Evolutionary conservation across 2,888 invertebrate genomes (phyloP).

Genomic region (Molorchus minor): DNA sequence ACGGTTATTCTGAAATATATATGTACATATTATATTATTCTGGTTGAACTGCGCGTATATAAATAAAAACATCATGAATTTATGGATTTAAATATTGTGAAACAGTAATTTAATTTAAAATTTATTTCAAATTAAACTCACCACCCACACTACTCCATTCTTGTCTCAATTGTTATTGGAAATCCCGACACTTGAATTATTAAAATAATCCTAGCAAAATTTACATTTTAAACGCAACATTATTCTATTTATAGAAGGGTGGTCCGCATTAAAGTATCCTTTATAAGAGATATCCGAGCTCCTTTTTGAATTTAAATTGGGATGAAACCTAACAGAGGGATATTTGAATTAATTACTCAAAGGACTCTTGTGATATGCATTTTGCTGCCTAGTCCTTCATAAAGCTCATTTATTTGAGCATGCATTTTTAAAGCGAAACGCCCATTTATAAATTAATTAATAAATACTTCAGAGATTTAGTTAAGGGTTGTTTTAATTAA

Average conservation of each 20-base stretch:
- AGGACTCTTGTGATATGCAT: constrained; percentile 38
- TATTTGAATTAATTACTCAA: constrained; percentile 46
- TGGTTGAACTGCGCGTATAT: constrained; percentile 22
- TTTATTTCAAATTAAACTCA: too few relatives aligned
- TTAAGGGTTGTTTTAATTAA: constrained; percentile 4
- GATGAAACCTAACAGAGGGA: constrained; percentile 33
- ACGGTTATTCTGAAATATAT: constrained; percentile 9
- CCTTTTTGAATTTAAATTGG: constrained; percentile 39
- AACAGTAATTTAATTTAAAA: too few relatives aligned
- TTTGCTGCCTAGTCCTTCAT: constrained; percentile 36
- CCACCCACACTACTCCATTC: too few relatives aligned
- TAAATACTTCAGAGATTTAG: constrained; percentile 30
- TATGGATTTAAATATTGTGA: too few relatives aligned
- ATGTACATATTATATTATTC: too few relatives aligned
- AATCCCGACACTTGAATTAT: too few relatives aligned
- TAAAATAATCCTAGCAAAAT: constrained; percentile 40
- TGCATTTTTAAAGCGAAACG: constrained; percentile 34
- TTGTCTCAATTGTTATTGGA: too few relatives aligned
- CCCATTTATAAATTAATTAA: constrained; percentile 32
- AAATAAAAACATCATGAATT: constrained; percentile 1
- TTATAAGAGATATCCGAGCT: constrained; percentile 35
- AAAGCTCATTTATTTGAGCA: constrained; percentile 35
- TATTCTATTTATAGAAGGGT: constrained; percentile 32
- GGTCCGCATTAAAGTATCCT: constrained; percentile 30
- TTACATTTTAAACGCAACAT: constrained; percentile 26